Evolutionary conservation across 2,113 vertebrate species (phyloP), one percentile per base, ranked within the genome.

Genomic region (Talpa occidentalis): DNA sequence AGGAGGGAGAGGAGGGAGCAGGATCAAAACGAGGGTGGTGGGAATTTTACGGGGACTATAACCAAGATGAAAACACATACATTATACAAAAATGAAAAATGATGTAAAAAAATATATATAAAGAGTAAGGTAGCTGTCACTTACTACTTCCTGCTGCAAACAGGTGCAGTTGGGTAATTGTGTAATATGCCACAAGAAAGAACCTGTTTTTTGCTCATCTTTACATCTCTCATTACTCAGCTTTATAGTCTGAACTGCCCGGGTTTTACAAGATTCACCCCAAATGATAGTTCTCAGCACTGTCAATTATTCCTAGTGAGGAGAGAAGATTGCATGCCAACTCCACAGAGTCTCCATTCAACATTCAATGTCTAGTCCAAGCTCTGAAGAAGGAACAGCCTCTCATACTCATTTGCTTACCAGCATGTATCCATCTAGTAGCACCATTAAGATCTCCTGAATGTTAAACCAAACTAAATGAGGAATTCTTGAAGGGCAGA

Each of bases 281-380:
- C 42, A 84, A 56, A 35, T 11, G 37, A 17, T 9, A n/a, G n/a
- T 12, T 52, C n/a, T 59, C 24, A 24, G 82, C 49, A 76, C 24
- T 85, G 40, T 62, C 67, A 88, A 4, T 16, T 17, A 59, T 5
- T 28, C 24, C 11, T 14, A 9, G 54, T 4, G 42, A 62, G 42
- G 62, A 69, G 40, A 2, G 42, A 72, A 69, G 47, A 3, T 0
- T 15, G 19, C 1, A 10, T 0, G 2, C 3, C 11, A 10, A 40
- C 28, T 40, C 42, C 10, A 0, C 10, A 21, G 21, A 30, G 19
- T 16, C 52, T 10, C 35, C 8, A 5, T 15, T 52, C 60, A 66
- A 14, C 16, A 10, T 16, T 21, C 21, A 30, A 0, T 4, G 5
- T 26, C 54, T 28, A 10, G 22, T 5, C 22, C 12, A 15, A 19